Percentiles rank a stretch among this genome's conserved stretches.
phyloP scores from a whole-genome alignment of 1,140 invertebrate species.

The Cyclina sinensis region DNA sequence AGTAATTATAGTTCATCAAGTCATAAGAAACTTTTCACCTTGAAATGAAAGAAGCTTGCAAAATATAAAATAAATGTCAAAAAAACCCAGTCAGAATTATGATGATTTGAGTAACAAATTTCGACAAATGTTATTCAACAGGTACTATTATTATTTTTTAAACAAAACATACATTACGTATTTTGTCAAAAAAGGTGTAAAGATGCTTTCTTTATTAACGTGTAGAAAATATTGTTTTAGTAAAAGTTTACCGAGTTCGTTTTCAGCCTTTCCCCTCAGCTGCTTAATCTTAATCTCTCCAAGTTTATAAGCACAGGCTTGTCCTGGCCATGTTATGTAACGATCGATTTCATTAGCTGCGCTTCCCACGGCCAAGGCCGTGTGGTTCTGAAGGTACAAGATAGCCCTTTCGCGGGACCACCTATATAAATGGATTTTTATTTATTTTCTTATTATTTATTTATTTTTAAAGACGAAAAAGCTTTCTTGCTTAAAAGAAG shows the following conservation, averaged over 20 bases:
- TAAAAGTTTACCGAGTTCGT: constrained; percentile 80
- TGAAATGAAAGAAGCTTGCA: too few species aligned
- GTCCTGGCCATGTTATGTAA: constrained; percentile 87
- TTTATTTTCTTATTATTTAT: not conserved
- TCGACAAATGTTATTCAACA: too few species aligned
- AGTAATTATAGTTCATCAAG: too few species aligned
- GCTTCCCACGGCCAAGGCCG: constrained; percentile 72
- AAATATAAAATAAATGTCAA: too few species aligned
- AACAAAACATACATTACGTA: too few species aligned
- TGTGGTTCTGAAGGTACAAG: constrained; percentile 85
- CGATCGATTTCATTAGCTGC: constrained; percentile 85
- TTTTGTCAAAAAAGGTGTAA: too few species aligned
- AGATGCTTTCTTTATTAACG: too few species aligned
- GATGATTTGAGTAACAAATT: too few species aligned
- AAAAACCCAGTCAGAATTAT: too few species aligned
- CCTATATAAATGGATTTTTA: constrained; percentile 49
- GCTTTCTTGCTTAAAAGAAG: not conserved
- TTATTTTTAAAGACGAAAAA: not conserved
- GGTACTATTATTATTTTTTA: too few species aligned
- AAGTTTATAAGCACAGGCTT: constrained; percentile 87
- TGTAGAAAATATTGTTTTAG: too few species aligned
- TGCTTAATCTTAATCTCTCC: constrained; percentile 87
- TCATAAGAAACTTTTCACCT: too few species aligned
- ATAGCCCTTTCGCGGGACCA: constrained; percentile 82
- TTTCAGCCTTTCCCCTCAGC: constrained; percentile 84